Evolutionary conservation across 2,888 invertebrate species (phyloP).

Genomic region (Sussaba pulchella): DNA sequence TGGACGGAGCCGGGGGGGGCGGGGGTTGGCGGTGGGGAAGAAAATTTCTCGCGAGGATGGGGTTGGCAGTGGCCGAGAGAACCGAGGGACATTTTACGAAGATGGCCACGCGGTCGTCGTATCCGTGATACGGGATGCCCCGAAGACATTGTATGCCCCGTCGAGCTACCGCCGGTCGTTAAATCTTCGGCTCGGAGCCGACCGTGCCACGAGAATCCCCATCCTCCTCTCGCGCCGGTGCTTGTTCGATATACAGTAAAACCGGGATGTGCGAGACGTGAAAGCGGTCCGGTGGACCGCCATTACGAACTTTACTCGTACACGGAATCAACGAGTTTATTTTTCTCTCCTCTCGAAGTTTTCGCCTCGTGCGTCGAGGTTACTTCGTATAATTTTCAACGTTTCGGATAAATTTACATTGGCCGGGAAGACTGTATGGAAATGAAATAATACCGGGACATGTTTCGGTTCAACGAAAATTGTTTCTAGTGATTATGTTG

Average conservation of each 20-base stretch:
- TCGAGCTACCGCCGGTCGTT: conserved; percentile 57
- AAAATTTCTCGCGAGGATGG: too few relatives aligned
- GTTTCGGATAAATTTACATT: not conserved
- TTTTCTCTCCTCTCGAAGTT: conserved; percentile 36
- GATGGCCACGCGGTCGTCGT: conserved; percentile 39
- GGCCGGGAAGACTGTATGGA: not conserved
- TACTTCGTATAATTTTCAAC: too few relatives aligned
- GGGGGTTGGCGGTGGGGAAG: not conserved
- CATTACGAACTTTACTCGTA: conserved; percentile 53
- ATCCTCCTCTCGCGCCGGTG: not conserved
- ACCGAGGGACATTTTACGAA: conserved; percentile 53
- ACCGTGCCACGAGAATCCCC: conserved; percentile 5
- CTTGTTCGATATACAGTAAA: conserved; percentile 12
- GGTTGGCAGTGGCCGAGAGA: not conserved
- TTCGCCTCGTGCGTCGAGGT: too few relatives aligned
- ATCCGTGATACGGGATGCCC: too few relatives aligned
- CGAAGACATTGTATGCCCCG: conserved; percentile 54
- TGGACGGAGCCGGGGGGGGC: not conserved
- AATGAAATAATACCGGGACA: not conserved
- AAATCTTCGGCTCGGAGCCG: conserved; percentile 45
- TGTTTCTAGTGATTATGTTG: not conserved
- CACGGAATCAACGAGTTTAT: conserved; percentile 40
- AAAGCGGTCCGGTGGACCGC: conserved; percentile 16
- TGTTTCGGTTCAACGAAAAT: not conserved
- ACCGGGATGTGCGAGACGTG: not conserved